Evolutionary conservation across 2,888 invertebrate species (phyloP).

Genomic region (Catocala sponsa): DNA sequence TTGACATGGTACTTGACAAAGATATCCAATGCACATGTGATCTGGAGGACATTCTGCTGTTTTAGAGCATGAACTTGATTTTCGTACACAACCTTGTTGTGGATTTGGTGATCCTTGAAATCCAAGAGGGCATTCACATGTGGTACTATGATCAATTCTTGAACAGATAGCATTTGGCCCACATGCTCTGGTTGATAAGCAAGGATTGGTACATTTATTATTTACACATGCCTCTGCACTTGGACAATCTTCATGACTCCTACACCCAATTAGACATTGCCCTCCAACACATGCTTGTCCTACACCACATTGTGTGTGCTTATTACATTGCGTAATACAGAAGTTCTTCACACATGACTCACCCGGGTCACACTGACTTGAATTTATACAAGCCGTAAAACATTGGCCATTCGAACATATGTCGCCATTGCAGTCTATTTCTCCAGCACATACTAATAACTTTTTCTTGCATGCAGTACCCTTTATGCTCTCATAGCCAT

Average conservation of each 20-base stretch:
- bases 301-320: slow-evolving; percentile 93
- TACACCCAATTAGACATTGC: slow-evolving; percentile 94
- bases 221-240: slow-evolving; percentile 93
- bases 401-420: slow-evolving; percentile 95
- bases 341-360: slow-evolving; percentile 93
- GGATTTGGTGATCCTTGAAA: slow-evolving; percentile 96
- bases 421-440: slow-evolving; percentile 93
- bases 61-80: slow-evolving; percentile 91
- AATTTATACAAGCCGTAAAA: slow-evolving; percentile 92
- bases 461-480: slow-evolving; percentile 91
- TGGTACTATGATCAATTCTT: slow-evolving; percentile 91
- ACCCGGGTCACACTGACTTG: slow-evolving; percentile 93
- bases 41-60: slow-evolving; percentile 92
- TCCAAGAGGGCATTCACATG: slow-evolving; percentile 94
- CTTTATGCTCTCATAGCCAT: slow-evolving; percentile 91
- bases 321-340: slow-evolving; percentile 93
- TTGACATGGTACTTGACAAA: slow-evolving; percentile 93
- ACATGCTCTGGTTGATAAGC: slow-evolving; percentile 92
- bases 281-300: slow-evolving; percentile 94
- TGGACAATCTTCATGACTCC: slow-evolving; percentile 94
- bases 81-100: slow-evolving; percentile 95
- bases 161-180: slow-evolving; percentile 95
- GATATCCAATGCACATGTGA: slow-evolving; percentile 92
- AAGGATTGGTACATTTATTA: slow-evolving; percentile 95
- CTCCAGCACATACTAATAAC: slow-evolving; percentile 89